phyloP scores from a whole-genome alignment of 2,888 invertebrate species.

The Leucania comma region DNA sequence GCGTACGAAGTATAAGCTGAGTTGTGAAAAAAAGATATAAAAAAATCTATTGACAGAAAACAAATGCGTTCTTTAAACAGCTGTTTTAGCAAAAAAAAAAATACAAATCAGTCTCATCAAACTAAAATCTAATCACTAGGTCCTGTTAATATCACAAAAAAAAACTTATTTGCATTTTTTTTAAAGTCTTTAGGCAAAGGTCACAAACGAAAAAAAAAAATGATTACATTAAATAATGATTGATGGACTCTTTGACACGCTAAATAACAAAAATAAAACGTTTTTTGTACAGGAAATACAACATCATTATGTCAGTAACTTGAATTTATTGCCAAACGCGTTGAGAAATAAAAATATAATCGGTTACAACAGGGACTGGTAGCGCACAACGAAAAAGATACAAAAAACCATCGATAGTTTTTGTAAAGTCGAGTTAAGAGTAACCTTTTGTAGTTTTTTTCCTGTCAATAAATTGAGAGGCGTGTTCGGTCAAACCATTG shows the following conservation, averaged over 20 bases:
- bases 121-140: slow-evolving; percentile 10
- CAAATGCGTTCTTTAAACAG: neutral
- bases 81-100: slow-evolving; percentile 9
- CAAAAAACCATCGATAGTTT: slow-evolving; percentile 26
- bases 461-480: slow-evolving; percentile 66
- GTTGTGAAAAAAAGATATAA: neutral
- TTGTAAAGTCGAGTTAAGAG: slow-evolving; percentile 55
- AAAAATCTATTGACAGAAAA: slow-evolving; percentile 1
- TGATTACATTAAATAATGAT: slow-evolving; percentile 38
- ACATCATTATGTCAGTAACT: slow-evolving; percentile 39
- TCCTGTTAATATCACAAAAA: slow-evolving; percentile 21
- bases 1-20: no score
- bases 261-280: slow-evolving; percentile 8
- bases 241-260: slow-evolving; percentile 29
- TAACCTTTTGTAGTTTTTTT: slow-evolving; percentile 67
- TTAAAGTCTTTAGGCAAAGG: slow-evolving; percentile 39
- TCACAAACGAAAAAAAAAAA: slow-evolving; percentile 3
- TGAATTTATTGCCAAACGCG: slow-evolving; percentile 28
- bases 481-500: slow-evolving; percentile 68
- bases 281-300: slow-evolving; percentile 43
- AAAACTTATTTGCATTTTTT: slow-evolving; percentile 34
- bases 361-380: slow-evolving; percentile 29
- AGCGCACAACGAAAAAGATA: slow-evolving; percentile 1
- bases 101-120: slow-evolving; percentile 26
- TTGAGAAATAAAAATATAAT: slow-evolving; percentile 30